These are phyloP conservation scores for Shinisaurus crocodilurus DNA, from an alignment of 2,113 vertebrate genomes.

Conservation along the genomic window DNA sequence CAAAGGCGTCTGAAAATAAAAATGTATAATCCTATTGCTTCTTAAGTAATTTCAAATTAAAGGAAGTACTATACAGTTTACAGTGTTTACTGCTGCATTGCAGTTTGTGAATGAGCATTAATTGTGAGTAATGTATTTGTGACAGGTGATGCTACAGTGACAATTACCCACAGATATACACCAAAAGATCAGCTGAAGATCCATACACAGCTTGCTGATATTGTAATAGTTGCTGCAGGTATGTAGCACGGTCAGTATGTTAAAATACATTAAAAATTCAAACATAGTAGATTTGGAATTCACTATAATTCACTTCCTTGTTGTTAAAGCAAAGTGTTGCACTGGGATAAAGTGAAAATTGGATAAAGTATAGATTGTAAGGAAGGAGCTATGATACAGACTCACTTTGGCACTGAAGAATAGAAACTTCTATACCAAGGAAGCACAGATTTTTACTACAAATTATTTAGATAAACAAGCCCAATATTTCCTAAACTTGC, in stretches of 20 bases:
- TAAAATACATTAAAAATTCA: not conserved
- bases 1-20: not conserved
- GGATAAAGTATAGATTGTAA: not conserved
- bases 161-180: constrained; percentile 88
- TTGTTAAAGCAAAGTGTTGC: not conserved
- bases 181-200: constrained; percentile 86
- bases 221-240: constrained; percentile 90
- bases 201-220: constrained; percentile 84
- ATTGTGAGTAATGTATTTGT: constrained; percentile 31
- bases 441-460: not conserved
- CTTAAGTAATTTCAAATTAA: not conserved
- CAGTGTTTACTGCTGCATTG: not conserved
- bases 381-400: not conserved
- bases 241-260: constrained; percentile 9
- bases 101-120: not conserved
- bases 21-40: not conserved
- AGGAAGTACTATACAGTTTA: not conserved
- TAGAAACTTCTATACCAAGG: not conserved
- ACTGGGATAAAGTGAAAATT: not conserved
- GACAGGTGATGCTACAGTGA: constrained; percentile 93
- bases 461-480: not conserved
- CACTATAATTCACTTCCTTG: not conserved
- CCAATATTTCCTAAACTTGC: not conserved
- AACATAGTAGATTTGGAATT: not conserved
- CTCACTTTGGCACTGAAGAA: not conserved